A percentile compares a stretch with the other conserved stretches of the same genome.
phyloP scores from a whole-genome alignment of 2,888 invertebrate genomes.

The Argyresthia albistria region DNA sequence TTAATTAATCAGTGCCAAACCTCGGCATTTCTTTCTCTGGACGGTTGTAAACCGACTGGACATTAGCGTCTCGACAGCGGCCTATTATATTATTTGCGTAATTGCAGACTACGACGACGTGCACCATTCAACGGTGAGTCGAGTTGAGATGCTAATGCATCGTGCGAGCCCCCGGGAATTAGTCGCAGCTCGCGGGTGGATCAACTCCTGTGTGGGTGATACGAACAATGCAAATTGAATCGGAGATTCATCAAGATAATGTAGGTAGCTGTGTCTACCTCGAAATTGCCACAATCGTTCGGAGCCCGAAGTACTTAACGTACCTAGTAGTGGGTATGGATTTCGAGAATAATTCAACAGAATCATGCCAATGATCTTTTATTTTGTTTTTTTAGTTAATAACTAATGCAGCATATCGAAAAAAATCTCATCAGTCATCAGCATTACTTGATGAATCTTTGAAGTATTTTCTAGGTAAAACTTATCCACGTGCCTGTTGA shows the following conservation, averaged over 20 bases:
- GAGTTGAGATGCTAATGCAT: slow-evolving; percentile 45
- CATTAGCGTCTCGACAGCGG: slow-evolving; percentile 39
- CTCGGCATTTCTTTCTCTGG: slow-evolving; percentile 42
- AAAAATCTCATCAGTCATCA: too few species aligned
- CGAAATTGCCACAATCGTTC: too few species aligned
- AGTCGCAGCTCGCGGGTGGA: slow-evolving; percentile 28
- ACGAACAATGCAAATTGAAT: neutral
- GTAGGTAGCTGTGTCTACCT: too few species aligned
- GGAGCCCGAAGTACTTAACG: too few species aligned
- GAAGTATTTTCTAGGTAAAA: too few species aligned
- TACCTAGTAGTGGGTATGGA: too few species aligned
- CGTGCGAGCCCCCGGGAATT: slow-evolving; percentile 35
- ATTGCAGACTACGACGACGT: slow-evolving; percentile 38
- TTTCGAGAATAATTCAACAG: too few species aligned
- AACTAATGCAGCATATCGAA: too few species aligned
- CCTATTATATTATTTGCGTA: slow-evolving; percentile 62
- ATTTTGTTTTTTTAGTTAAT: too few species aligned
- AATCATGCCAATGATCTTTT: too few species aligned
- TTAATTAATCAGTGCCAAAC: slow-evolving; percentile 12
- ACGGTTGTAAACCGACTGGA: slow-evolving; percentile 33
- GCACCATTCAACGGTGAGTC: slow-evolving; percentile 30
- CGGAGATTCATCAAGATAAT: neutral
- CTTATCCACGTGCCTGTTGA: neutral
- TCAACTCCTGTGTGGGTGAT: slow-evolving; percentile 11
- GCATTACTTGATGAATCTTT: too few species aligned